A percentile compares a stretch with the other conserved stretches of the same genome.
Evolutionary conservation across 2,113 vertebrate species (phyloP).

Genomic region (Myotis davidii): DNA sequence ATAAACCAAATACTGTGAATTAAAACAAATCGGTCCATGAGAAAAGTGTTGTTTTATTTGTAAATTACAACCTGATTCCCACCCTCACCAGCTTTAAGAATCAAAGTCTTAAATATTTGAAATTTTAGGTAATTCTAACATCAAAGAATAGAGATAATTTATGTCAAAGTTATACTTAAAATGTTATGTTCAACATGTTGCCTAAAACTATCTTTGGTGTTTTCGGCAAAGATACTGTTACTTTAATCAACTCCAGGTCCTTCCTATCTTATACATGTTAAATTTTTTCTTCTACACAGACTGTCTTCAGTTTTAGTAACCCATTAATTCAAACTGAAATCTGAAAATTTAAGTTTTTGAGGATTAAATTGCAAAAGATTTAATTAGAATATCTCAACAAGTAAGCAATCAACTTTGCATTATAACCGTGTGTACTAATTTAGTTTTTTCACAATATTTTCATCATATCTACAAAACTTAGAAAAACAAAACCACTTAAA

Average conservation of each 20-base stretch:
- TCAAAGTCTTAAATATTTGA: background rate
- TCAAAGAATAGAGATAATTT: background rate
- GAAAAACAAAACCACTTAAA: background rate
- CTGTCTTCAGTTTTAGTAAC: conserved; percentile 45
- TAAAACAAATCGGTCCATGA: background rate
- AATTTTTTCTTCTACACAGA: background rate
- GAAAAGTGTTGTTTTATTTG: background rate
- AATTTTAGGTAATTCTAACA: conserved; percentile 6
- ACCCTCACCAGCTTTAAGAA: background rate
- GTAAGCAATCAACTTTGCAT: conserved; percentile 26
- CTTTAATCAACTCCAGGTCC: conserved; percentile 44
- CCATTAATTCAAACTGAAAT: conserved; percentile 49
- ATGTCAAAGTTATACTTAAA: conserved; percentile 26
- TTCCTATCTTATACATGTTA: background rate
- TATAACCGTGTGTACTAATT: conserved; percentile 14
- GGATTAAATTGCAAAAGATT: conserved; percentile 49
- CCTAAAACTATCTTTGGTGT: background rate
- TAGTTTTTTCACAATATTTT: conserved; percentile 56
- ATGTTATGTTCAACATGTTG: background rate
- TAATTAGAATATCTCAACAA: conserved; percentile 56
- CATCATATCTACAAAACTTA: background rate
- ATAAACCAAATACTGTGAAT: background rate
- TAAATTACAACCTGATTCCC: background rate
- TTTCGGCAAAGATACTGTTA: conserved; percentile 52
- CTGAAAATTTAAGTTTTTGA: conserved; percentile 31